Conservation (phyloP, 1,140 invertebrate species). For the Pseudomyrmex cubaensis region DNA sequence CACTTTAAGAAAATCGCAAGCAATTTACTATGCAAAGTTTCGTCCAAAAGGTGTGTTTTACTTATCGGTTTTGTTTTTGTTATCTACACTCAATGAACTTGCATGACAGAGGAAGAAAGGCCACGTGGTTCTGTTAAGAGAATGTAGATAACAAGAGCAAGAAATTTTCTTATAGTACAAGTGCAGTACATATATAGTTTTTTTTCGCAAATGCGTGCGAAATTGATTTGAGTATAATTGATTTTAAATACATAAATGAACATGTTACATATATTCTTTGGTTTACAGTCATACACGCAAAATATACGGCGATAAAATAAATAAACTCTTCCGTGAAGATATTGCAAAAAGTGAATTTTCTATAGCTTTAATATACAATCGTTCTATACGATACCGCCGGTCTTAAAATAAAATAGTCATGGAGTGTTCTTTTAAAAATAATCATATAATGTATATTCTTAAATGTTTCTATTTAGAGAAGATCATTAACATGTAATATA, state of each 20-base stretch:
- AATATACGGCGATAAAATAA: not conserved
- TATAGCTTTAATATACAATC: slow-evolving; percentile 31
- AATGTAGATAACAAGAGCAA: slow-evolving; percentile 26
- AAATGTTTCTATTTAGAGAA: slow-evolving; percentile 2
- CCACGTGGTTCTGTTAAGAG: not conserved
- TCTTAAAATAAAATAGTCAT: slow-evolving; percentile 38
- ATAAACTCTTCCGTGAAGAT: slow-evolving; percentile 12
- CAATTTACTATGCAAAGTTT: slow-evolving; percentile 5
- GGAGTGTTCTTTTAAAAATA: not conserved
- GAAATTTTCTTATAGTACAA: slow-evolving; percentile 20
- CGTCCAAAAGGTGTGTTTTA: slow-evolving; percentile 8
- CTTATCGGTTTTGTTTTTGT: slow-evolving; percentile 15
- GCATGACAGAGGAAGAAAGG: not conserved
- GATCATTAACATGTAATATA: not conserved
- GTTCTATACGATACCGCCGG: slow-evolving; percentile 30
- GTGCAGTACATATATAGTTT: not conserved
- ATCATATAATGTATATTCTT: not conserved
- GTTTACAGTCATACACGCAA: slow-evolving; percentile 19
- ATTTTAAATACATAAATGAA: not conserved
- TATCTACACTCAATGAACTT: slow-evolving; percentile 34
- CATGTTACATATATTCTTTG: not conserved
- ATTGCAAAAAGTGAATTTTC: slow-evolving; percentile 31
- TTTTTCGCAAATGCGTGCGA: slow-evolving; percentile 12
- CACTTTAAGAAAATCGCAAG: slow-evolving; percentile 32
- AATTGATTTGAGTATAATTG: slow-evolving; percentile 38